Conservation (phyloP, 2,888 invertebrate species). For the Eumerus sabulonum region DNA sequence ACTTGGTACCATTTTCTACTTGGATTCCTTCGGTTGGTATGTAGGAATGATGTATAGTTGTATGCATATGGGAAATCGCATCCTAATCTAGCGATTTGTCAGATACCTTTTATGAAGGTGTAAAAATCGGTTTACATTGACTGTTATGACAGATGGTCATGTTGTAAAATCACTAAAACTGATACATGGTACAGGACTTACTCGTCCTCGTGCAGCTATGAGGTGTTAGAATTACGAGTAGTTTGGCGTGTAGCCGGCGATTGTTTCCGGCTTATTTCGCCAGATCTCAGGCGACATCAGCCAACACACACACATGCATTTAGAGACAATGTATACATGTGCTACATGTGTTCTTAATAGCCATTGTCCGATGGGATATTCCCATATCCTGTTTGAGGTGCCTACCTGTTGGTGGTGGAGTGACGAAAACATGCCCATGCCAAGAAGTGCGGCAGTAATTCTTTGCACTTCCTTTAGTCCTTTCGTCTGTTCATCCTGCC, state of each 20-base stretch:
- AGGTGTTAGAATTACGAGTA: too few relatives aligned
- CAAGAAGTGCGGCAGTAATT: constrained; percentile 5
- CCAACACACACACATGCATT: constrained; percentile 36
- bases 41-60: too few relatives aligned
- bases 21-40: too few relatives aligned
- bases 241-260: constrained; percentile 12
- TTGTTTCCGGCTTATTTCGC: constrained; percentile 36
- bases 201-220: too few relatives aligned
- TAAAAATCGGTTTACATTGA: constrained; percentile 44
- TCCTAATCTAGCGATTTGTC: constrained; percentile 38
- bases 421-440: constrained; percentile 25
- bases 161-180: too few relatives aligned
- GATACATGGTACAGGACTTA: too few relatives aligned
- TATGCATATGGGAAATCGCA: constrained; percentile 15
- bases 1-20: constrained; percentile 5
- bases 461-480: constrained; percentile 4
- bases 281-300: constrained; percentile 30
- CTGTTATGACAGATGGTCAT: constrained; percentile 50
- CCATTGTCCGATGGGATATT: not conserved
- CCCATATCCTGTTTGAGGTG: not conserved
- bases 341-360: constrained; percentile 11
- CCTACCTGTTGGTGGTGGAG: constrained; percentile 39
- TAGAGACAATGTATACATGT: constrained; percentile 4
- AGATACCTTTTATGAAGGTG: constrained; percentile 43
- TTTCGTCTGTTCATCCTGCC: constrained; percentile 30